phyloP scores from a whole-genome alignment of 2,113 vertebrate species.

The Rhodinocichla rosea region DNA sequence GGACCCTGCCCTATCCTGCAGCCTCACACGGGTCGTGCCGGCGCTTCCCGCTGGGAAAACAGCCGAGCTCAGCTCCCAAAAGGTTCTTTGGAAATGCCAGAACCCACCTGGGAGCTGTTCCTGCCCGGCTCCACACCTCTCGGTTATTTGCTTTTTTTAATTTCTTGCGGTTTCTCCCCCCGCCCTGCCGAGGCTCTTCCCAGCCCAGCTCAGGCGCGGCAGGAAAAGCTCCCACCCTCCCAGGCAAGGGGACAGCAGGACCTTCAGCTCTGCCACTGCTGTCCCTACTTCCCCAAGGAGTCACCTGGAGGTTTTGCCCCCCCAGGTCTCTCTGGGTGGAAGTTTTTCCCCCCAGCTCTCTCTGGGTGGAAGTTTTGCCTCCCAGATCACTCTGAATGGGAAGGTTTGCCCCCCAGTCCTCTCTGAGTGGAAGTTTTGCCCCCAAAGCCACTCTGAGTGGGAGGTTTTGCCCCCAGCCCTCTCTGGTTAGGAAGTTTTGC shows the following conservation, averaged over 20 bases:
- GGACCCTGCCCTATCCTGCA: slow-evolving; percentile 36
- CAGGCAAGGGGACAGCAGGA: background rate
- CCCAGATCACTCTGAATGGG: accelerated
- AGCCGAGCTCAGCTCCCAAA: background rate
- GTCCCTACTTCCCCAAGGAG: accelerated
- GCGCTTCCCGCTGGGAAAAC: background rate
- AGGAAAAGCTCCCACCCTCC: background rate
- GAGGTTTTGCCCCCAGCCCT: background rate
- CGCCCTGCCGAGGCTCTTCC: background rate
- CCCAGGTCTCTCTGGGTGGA: background rate
- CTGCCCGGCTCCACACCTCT: background rate
- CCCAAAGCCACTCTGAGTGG: too few relatives aligned
- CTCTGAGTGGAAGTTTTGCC: background rate
- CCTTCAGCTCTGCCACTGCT: background rate
- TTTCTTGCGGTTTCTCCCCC: background rate
- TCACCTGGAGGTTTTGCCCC: background rate
- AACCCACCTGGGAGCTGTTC: background rate
- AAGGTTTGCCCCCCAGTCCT: accelerated
- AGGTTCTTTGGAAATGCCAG: background rate
- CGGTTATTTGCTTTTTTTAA: background rate
- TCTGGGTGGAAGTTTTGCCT: background rate
- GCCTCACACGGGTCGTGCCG: background rate
- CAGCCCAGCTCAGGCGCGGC: background rate
- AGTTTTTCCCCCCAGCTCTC: accelerated
- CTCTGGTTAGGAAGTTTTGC: background rate